Evolutionary conservation across 2,888 invertebrate genomes (phyloP).

Genomic region (Corbicula japonica): DNA sequence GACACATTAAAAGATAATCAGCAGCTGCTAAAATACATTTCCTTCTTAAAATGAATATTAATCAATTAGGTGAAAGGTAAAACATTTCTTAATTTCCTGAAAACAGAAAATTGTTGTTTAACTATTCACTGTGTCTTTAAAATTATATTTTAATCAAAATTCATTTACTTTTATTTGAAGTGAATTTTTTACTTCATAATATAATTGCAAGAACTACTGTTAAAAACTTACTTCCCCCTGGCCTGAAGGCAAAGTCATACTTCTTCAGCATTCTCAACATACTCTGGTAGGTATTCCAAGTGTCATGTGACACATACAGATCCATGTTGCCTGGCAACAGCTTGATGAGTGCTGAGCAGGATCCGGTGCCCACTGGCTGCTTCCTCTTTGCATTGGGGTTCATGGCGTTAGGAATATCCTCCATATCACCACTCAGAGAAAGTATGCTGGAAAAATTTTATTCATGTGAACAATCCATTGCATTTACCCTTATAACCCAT

Average conservation of each 20-base stretch:
- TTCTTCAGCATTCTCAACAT: slow-evolving; percentile 95
- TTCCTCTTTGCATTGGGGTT: slow-evolving; percentile 64
- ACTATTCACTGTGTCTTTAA: too few species aligned
- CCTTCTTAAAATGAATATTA: too few species aligned
- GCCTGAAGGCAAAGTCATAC: slow-evolving; percentile 90
- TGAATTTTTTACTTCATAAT: too few species aligned
- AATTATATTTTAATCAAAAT: too few species aligned
- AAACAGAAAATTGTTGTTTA: background rate
- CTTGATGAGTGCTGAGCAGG: slow-evolving; percentile 91
- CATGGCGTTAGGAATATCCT: slow-evolving; percentile 89
- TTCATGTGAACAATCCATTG: too few species aligned
- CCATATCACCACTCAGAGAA: slow-evolving; percentile 89
- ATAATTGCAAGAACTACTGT: too few species aligned
- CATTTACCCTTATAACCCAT: too few species aligned
- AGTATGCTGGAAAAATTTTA: slow-evolving; percentile 70
- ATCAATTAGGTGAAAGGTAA: too few species aligned
- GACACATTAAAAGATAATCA: too few species aligned
- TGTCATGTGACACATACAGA: slow-evolving; percentile 93
- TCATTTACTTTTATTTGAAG: too few species aligned
- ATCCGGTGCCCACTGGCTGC: slow-evolving; percentile 83
- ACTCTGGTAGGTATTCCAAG: slow-evolving; percentile 92
- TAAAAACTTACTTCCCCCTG: slow-evolving; percentile 4
- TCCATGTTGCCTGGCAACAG: slow-evolving; percentile 88
- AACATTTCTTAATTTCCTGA: too few species aligned
- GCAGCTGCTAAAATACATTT: too few species aligned